These are phyloP conservation scores for Zele albiditarsus DNA, from an alignment of 2,888 invertebrate genomes.

Conservation along the genomic window DNA sequence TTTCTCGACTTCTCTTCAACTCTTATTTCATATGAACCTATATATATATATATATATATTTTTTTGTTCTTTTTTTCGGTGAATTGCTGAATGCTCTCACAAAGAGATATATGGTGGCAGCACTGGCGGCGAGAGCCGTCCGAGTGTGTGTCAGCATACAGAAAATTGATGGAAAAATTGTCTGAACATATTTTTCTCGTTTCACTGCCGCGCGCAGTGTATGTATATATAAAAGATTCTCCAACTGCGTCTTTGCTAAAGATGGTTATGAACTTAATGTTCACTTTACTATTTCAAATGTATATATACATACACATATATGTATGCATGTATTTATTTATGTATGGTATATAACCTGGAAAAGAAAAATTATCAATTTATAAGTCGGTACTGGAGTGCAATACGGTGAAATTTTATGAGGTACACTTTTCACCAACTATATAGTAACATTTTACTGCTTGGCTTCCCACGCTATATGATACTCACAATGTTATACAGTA, in stretches of 20 bases:
- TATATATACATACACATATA: neutral
- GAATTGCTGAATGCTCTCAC: conserved; percentile 54
- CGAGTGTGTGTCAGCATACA: conserved; percentile 59
- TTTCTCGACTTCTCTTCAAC: conserved; percentile 7
- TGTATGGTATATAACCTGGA: neutral
- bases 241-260: neutral
- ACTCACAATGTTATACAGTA: conserved; percentile 14
- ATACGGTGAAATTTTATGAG: conserved; percentile 8
- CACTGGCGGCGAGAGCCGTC: conserved; percentile 29
- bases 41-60: neutral
- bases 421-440: conserved; percentile 34
- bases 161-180: conserved; percentile 63
- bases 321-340: neutral
- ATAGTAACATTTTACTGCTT: conserved; percentile 1
- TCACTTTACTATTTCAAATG: conserved; percentile 2
- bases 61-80: conserved; percentile 13
- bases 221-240: conserved; percentile 1
- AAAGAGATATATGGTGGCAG: conserved; percentile 34
- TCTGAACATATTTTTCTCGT: conserved; percentile 16
- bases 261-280: conserved; percentile 9
- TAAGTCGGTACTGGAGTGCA: conserved; percentile 27
- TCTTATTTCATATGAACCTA: conserved; percentile 3
- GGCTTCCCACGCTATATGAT: conserved; percentile 52
- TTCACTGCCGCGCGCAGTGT: conserved; percentile 3
- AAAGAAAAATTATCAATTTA: conserved; percentile 24